Conservation (phyloP, 2,888 invertebrate genomes). For the Megalurothrips usitatus region DNA sequence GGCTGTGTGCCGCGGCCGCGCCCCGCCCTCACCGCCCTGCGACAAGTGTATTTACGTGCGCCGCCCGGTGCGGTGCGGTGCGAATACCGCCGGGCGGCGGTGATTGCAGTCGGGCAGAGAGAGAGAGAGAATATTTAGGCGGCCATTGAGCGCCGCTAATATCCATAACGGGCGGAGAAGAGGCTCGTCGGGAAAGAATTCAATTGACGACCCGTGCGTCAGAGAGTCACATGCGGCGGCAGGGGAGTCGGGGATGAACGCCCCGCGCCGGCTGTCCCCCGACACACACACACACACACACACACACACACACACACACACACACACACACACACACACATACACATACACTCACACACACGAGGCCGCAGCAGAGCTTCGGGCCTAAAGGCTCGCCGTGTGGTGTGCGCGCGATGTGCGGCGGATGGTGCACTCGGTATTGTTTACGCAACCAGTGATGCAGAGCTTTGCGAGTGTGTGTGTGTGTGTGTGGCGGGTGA, state of each 20-base stretch:
- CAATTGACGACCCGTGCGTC: too few relatives aligned
- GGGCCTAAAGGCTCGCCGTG: neutral
- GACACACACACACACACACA: neutral
- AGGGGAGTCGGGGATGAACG: neutral
- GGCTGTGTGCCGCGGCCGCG: too few relatives aligned
- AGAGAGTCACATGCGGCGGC: neutral
- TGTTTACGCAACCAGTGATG: slow-evolving; percentile 20
- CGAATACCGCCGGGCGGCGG: too few relatives aligned
- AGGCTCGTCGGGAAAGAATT: too few relatives aligned
- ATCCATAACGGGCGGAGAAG: too few relatives aligned
- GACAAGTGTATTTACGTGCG: too few relatives aligned
- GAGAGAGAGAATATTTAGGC: neutral
- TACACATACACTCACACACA: neutral
- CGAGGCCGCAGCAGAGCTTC: neutral
- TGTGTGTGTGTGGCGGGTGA: neutral
- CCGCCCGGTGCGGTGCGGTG: too few relatives aligned
- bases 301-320: neutral
- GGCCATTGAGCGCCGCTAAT: too few relatives aligned
- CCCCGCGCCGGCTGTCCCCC: neutral
- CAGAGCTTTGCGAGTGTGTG: neutral
- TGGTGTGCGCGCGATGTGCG: too few relatives aligned
- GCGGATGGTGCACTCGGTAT: neutral
- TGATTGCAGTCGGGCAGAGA: neutral
- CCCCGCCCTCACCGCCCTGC: too few relatives aligned
- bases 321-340: neutral